Percentiles rank a stretch among this genome's conserved stretches.
phyloP scores from a whole-genome alignment of 2,113 vertebrate genomes.

The Anthoscopus minutus region DNA sequence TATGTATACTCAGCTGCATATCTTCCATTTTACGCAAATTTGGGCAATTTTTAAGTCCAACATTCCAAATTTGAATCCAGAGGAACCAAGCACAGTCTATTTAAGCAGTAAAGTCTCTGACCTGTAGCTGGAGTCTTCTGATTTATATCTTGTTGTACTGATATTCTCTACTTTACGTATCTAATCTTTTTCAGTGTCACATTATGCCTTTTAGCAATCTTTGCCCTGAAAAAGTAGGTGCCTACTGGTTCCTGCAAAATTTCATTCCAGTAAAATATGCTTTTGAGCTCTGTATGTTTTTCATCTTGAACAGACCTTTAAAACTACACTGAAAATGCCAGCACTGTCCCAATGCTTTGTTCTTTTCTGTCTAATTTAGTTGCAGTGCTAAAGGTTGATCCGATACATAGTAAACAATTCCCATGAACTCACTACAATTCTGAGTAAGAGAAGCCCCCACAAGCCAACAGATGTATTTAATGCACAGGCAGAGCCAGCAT shows the following conservation, averaged over 20 bases:
- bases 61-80: background rate
- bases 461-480: background rate
- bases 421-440: background rate
- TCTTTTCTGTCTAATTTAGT: background rate
- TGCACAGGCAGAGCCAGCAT: background rate
- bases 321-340: background rate
- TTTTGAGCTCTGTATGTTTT: background rate
- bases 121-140: background rate
- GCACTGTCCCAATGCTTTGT: background rate
- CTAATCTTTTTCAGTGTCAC: background rate
- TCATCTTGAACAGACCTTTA: background rate
- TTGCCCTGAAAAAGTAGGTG: background rate
- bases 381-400: background rate
- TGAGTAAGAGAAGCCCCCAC: constrained; percentile 41
- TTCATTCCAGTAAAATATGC: background rate
- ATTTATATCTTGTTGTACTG: background rate
- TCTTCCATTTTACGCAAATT: background rate
- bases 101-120: background rate
- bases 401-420: background rate
- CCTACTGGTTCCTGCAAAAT: background rate
- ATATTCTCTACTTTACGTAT: background rate
- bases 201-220: background rate
- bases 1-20: background rate
- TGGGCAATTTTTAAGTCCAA: background rate
- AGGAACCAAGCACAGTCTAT: background rate